A percentile compares a stretch with the other conserved stretches of the same genome.
Conservation (phyloP, 2,113 vertebrate species). For the Pterocles orientalis region DNA sequence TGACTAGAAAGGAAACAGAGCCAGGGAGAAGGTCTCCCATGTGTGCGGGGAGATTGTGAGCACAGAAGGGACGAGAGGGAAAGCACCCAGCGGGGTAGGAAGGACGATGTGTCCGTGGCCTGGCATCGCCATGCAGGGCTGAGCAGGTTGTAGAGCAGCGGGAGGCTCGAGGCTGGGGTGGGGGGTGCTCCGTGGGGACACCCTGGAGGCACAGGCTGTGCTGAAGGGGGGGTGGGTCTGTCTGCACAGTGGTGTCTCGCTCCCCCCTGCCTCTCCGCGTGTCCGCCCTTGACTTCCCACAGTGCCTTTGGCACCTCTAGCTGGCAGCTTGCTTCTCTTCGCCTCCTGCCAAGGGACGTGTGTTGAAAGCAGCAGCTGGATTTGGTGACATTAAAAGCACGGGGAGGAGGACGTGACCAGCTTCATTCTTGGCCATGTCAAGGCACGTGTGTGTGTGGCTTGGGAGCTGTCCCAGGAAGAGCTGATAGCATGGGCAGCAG, state of each 20-base stretch:
- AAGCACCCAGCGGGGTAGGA: neutral
- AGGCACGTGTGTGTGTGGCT: neutral
- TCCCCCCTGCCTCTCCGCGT: accelerated
- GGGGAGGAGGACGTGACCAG: neutral
- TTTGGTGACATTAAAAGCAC: neutral
- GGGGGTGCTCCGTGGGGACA: neutral
- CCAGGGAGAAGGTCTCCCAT: neutral
- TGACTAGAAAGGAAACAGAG: neutral
- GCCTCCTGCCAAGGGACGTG: neutral
- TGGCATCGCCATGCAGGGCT: neutral
- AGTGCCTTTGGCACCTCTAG: neutral
- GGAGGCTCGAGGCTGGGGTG: accelerated
- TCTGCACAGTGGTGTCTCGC: neutral
- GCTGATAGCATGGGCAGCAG: accelerated
- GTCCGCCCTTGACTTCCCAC: neutral
- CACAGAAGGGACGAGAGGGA: neutral
- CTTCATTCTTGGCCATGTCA: accelerated
- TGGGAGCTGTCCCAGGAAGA: neutral
- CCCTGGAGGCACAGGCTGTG: neutral
- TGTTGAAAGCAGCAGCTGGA: conserved; percentile 38
- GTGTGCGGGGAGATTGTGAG: neutral
- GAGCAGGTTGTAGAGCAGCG: neutral
- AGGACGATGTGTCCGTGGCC: neutral
- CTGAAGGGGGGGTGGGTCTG: neutral
- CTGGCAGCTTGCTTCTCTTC: neutral